Evolutionary conservation across 2,888 invertebrate species (phyloP), one percentile per base, ranked within the genome.

Genomic region (Marasmarcha lunaedactyla): DNA sequence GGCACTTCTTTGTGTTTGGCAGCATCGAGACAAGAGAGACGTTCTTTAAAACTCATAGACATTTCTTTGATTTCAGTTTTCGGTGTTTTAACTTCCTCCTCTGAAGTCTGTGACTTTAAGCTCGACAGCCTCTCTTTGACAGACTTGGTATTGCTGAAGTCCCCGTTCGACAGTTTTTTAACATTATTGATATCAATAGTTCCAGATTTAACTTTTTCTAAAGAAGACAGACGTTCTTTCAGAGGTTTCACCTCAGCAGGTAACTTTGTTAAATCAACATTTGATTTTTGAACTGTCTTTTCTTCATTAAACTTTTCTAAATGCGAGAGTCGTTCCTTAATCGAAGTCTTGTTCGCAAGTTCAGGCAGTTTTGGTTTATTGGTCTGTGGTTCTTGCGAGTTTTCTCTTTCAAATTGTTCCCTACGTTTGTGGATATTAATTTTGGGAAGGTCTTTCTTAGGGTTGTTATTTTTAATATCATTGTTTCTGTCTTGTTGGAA

Each of bases 381-480:
- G 38, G 62, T 63, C 53, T 73, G 78, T 43, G 72, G 60, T 57
- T 87, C 86, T 49, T 76, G 81, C 26, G 84, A 84, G 51, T 85
- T 86, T 52, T 89, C 89, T 51, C 88, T 87, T 67, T 94, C 94
- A 55, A 94, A 94, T 44, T 94, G 87, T 67, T 93, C 93, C 53
- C 93, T 89, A 51, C 93, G 85, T 72, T 93, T 93, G 42, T 89
- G 86, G 49, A 94, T 90, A 63, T 93, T 89, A 14, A 93, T 90
- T 83, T 93, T 94, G n/a, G 91, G 90, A 44, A 90, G 73, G 55
- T 88, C 85, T 54, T 86, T 87, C 51, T 84, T 85, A 44, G 77
- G 71, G 48, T 73, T 74, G 46, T 83, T 72, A 51, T 69, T 78
- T 57, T 76, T 71, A 46, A 74, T 54, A 55, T 86, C 86, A 55